Evolutionary conservation across 1,140 invertebrate genomes (phyloP).

Genomic region (Tetraneura akinire): DNA sequence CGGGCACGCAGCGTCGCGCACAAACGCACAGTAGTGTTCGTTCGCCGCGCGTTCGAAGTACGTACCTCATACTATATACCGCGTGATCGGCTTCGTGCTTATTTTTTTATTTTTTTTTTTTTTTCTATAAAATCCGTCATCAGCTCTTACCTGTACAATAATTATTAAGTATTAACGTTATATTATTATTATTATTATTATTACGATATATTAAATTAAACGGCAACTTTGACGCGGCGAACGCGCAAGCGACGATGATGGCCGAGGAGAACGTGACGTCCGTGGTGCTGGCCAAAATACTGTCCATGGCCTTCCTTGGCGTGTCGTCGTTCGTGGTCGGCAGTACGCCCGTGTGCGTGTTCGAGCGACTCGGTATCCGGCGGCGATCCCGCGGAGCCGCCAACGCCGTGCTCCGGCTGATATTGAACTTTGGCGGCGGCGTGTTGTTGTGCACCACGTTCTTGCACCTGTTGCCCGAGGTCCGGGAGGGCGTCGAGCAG

Average conservation of each 20-base stretch:
- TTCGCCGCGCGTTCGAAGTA: not conserved
- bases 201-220: too few species aligned
- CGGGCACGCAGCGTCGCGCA: not conserved
- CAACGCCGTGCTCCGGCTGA: conserved; percentile 50
- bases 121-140: too few species aligned
- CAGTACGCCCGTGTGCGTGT: conserved; percentile 29
- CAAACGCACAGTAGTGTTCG: not conserved
- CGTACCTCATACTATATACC: not conserved
- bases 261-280: not conserved
- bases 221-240: not conserved
- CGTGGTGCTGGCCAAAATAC: conserved; percentile 2
- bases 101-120: too few species aligned
- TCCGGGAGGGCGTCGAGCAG: conserved; percentile 63
- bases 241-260: not conserved
- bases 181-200: too few species aligned
- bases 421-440: conserved; percentile 87
- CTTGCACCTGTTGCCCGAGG: conserved; percentile 86
- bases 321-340: conserved; percentile 23
- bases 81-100: too few species aligned
- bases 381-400: not conserved
- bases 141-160: too few species aligned
- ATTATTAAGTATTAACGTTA: too few species aligned
- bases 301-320: conserved; percentile 50
- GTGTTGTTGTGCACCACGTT: conserved; percentile 88
- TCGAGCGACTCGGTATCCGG: conserved; percentile 16